Base-by-base conservation (phyloP, 2,888 invertebrate genomes). In the Blomia tropicalis region DNA sequence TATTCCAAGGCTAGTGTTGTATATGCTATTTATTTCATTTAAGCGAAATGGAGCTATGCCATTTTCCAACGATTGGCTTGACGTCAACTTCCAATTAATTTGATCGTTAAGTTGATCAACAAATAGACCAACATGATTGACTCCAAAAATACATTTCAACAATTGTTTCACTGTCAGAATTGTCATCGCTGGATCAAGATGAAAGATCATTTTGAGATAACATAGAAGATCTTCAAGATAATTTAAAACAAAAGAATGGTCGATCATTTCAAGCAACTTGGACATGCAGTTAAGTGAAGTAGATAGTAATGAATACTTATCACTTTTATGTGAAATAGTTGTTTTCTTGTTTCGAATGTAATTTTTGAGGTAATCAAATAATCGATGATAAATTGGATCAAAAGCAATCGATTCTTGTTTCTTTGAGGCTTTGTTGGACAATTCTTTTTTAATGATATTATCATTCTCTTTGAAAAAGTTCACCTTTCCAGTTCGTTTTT, bases 151-250 rank as follows among this genome's bases (percentile, higher is more conserved):
- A 47, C 51, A 53, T 36, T 63, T 63, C 14, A 63, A 58, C 22
- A 65, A 53, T 43, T 87, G 87, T 41, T 85, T 83, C 0, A 88
- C 83, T 72, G 85, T 85, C 64, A 80, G 78, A 0, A 88, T 81
- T 0, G 85, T 81, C 4, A 77, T 74, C 1, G 82, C 81, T 0
- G 86, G 81, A 62, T 84, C 83, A 41, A 86, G 71, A 11, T 79
- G 75, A 71, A 88, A 82, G 1, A 84, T 82, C 0, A 80, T 79
- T 69, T 83, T 82, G 5, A 87, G 75, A 71, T 87, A 88, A 68
- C 77, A 78, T 1, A 90, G 76, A 19, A 89, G 76, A 74, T 90
- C 89, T 74, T 90, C 88, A 0, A 86, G 83, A 56, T 84, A 79
- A 56, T 79, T 75, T 11, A 23, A 56, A 19, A 56, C 25, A 73